Evolutionary conservation across 1,140 invertebrate species (phyloP), one percentile per base, ranked within the genome.

Genomic region (Heliconius eleuchia): DNA sequence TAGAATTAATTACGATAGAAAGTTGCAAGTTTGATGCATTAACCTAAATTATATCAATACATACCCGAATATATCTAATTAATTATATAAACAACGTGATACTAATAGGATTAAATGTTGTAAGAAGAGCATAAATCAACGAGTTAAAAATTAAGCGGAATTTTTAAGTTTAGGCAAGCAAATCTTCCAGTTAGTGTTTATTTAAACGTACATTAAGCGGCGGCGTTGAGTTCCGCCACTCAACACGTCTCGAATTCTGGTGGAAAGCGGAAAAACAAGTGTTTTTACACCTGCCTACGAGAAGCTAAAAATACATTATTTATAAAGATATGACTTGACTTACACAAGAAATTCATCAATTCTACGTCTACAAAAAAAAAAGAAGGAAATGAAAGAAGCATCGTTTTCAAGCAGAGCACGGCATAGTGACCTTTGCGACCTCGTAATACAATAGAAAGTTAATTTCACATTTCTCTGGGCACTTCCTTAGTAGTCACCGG

Each of bases 1-100:
- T 57, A 55, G 82, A 85, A 85, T 85, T 85, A 80, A 84, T 85
- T 84, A 82, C 34, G 57, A 75, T 85, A 81, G 84, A 85, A 85
- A 85, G 84, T 79, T 52, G 70, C 55, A 80, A 73, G 66, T 76
- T 79, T 55, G 46, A 73, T 71, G 72, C 78, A 79, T 80, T 79
- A 83, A 73, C 78, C 80, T 71, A 77, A 83, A 83, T 81, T 50
- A 19, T 23, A 19, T 11, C n/a, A 11, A 42, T 16, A 19, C n/a
- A 19, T 5, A 39, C 37, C 34, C 19, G n/a, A 72, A 72, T 72
- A 66, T 11, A 66, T 30, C 60, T 16, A 66, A 5, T 30, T 66
- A 16, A 11, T 30, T 66, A 66, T 66, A 66, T 9, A 66, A 66
- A 30, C 55, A 23, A 57, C 8, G 55, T 23, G 4, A 19, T 7